These are phyloP conservation scores for Calliopsis andreniformis DNA, from an alignment of 1,140 invertebrate species.

Conservation along the genomic window DNA sequence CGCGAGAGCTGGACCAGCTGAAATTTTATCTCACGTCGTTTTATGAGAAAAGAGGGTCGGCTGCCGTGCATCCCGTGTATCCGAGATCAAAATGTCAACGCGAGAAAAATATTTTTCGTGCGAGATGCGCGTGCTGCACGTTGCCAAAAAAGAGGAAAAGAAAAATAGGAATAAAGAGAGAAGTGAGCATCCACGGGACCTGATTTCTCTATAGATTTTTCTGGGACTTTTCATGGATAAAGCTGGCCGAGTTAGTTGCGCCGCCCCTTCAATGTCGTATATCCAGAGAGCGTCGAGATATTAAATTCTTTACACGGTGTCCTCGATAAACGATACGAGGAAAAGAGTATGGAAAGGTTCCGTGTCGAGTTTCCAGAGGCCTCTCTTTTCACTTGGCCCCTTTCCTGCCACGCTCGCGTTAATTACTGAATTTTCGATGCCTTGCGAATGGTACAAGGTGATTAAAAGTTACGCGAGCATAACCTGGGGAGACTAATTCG, in stretches of 20 bases:
- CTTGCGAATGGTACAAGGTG: background rate
- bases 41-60: conserved; percentile 13
- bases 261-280: background rate
- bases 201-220: background rate
- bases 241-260: too few species aligned
- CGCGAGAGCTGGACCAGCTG: conserved; percentile 17
- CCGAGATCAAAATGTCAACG: conserved; percentile 31
- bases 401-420: too few species aligned
- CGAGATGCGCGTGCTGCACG: background rate
- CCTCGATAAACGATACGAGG: background rate
- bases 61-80: conserved; percentile 2
- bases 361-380: background rate
- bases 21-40: conserved; percentile 29
- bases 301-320: background rate
- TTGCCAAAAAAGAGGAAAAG: background rate
- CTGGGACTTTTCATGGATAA: background rate
- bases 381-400: background rate
- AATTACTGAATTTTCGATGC: background rate
- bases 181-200: background rate
- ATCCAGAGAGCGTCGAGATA: background rate
- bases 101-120: conserved; percentile 22
- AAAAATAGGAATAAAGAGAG: background rate
- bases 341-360: background rate
- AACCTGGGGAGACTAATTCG: too few species aligned
- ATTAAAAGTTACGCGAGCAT: too few species aligned